phyloP scores from a whole-genome alignment of 2,113 vertebrate species.

The Perccottus glenii region DNA sequence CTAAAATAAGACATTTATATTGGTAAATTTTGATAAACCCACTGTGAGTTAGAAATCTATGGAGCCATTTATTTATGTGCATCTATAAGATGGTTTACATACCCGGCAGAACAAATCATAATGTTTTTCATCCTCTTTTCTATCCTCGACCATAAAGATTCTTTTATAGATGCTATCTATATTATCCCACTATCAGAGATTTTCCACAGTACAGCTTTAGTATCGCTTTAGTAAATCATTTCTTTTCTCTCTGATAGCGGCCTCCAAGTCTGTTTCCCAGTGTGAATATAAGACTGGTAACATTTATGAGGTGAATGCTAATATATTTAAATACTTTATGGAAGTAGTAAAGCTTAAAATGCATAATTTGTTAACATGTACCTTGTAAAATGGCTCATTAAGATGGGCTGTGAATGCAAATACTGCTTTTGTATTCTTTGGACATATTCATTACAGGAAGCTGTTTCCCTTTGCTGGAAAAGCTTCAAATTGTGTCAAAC shows the following conservation, averaged over 20 bases:
- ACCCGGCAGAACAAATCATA: slow-evolving; percentile 53
- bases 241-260: slow-evolving; percentile 39
- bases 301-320: slow-evolving; percentile 76
- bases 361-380: slow-evolving; percentile 79
- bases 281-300: slow-evolving; percentile 57
- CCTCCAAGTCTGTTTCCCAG: slow-evolving; percentile 44
- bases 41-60: slow-evolving; percentile 48
- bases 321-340: slow-evolving; percentile 82
- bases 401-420: slow-evolving; percentile 79
- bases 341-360: slow-evolving; percentile 81
- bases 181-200: slow-evolving; percentile 73
- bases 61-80: slow-evolving; percentile 48
- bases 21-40: slow-evolving; percentile 33
- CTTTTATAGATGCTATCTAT: slow-evolving; percentile 81
- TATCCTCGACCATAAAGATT: slow-evolving; percentile 70
- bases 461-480: slow-evolving; percentile 5
- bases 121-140: no score
- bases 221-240: slow-evolving; percentile 78
- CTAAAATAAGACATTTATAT: slow-evolving; percentile 38
- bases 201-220: slow-evolving; percentile 80
- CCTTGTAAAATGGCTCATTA: slow-evolving; percentile 76
- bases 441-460: no score
- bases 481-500: no score
- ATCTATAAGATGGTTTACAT: slow-evolving; percentile 46
- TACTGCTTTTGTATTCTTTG: slow-evolving; percentile 52